These are phyloP conservation scores for Oreotrochilus melanogaster DNA, from an alignment of 2,113 vertebrate genomes.

Conservation along the genomic window DNA sequence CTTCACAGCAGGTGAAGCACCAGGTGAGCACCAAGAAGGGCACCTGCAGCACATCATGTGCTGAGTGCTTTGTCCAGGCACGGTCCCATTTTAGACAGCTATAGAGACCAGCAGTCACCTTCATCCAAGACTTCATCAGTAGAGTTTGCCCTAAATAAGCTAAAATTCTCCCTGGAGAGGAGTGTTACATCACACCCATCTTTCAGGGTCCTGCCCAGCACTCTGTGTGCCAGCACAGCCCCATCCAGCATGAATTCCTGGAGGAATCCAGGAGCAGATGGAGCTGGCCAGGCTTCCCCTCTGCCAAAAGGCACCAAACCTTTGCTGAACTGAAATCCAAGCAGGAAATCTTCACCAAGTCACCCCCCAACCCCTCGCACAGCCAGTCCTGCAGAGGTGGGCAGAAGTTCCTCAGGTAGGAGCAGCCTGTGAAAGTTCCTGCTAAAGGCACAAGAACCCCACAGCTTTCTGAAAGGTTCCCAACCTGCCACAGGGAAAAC, in stretches of 20 bases:
- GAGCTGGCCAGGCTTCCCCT: not conserved
- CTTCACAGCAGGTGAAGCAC: not conserved
- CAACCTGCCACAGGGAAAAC: accelerated
- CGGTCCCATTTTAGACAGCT: not conserved
- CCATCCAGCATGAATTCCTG: not conserved
- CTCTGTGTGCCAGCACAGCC: not conserved
- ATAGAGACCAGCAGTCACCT: constrained; percentile 28
- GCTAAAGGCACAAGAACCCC: accelerated
- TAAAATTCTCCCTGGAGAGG: not conserved
- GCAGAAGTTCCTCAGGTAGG: not conserved
- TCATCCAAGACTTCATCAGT: not conserved
- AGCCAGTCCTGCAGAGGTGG: not conserved
- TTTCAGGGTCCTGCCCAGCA: not conserved
- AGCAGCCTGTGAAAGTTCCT: accelerated
- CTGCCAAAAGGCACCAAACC: not conserved
- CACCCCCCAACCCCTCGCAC: accelerated
- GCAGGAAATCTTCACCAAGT: not conserved
- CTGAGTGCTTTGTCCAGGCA: not conserved
- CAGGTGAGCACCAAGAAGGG: not conserved
- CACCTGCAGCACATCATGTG: not conserved
- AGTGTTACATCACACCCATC: not conserved
- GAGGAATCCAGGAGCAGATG: not conserved
- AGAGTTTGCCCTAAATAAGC: constrained; percentile 35
- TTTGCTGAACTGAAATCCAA: not conserved
- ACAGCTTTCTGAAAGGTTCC: not conserved